Evolutionary conservation across 1,140 invertebrate species (phyloP).

Genomic region (Eurytemora carolleeae): DNA sequence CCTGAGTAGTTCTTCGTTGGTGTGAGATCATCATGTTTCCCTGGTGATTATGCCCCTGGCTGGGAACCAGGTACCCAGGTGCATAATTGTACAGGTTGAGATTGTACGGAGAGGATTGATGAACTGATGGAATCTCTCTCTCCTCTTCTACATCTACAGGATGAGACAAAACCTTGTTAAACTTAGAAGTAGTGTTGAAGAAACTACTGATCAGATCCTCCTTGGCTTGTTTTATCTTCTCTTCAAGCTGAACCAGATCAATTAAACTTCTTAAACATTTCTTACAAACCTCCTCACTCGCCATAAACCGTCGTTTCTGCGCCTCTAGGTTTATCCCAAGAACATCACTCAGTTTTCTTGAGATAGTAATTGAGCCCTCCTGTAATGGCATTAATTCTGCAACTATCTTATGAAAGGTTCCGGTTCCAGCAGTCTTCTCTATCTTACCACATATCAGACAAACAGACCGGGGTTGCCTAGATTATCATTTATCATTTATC

Average conservation of each 20-base stretch:
- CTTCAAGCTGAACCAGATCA: neutral
- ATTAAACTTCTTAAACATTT: neutral
- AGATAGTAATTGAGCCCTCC: neutral
- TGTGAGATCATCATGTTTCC: too few species aligned
- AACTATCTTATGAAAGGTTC: neutral
- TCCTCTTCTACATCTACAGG: too few species aligned
- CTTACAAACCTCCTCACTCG: neutral
- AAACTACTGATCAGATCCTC: neutral
- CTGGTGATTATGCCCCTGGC: too few species aligned
- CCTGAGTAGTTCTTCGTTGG: too few species aligned
- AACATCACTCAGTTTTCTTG: neutral
- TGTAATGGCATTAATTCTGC: neutral
- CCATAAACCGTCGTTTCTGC: neutral
- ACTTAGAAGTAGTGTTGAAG: neutral
- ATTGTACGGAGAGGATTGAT: too few species aligned
- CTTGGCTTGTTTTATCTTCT: neutral
- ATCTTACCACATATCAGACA: neutral
- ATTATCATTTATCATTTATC: too few species aligned
- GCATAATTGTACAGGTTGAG: too few species aligned
- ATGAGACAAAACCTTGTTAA: too few species aligned
- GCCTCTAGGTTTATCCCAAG: neutral
- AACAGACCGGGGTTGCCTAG: neutral
- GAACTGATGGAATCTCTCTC: too few species aligned
- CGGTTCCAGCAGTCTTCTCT: neutral
- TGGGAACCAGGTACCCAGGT: too few species aligned